Percentiles rank a stretch among this genome's conserved stretches.
These are phyloP conservation scores for Trissonchulus latispiculum DNA, from an alignment of 2,888 invertebrate species.

Conservation along the genomic window DNA sequence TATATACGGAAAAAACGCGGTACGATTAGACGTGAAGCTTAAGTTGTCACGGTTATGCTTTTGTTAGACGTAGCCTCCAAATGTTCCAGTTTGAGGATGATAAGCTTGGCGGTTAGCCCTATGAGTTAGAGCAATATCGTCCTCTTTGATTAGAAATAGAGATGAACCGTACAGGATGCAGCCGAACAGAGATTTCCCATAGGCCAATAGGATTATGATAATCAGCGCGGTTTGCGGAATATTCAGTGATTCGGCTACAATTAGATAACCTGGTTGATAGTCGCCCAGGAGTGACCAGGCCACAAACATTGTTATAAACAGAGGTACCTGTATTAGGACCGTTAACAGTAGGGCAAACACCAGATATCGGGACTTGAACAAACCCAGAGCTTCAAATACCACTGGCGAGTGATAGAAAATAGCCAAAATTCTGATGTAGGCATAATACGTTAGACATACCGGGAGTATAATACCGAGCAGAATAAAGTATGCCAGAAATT, in stretches of 20 bases:
- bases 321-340: constrained; percentile 10
- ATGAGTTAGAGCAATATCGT: constrained; percentile 38
- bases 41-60: too few species aligned
- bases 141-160: constrained; percentile 42
- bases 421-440: constrained; percentile 39
- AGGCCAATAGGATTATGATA: neutral
- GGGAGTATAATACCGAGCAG: constrained; percentile 33
- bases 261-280: neutral
- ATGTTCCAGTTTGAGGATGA: neutral
- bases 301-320: neutral
- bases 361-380: constrained; percentile 40
- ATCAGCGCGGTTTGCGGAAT: constrained; percentile 13
- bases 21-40: too few species aligned
- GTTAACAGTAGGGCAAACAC: constrained; percentile 38
- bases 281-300: neutral
- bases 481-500: constrained; percentile 40
- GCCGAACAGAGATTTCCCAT: neutral
- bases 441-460: constrained; percentile 38
- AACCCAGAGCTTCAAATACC: constrained; percentile 41
- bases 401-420: constrained; percentile 42
- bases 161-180: constrained; percentile 36
- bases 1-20: too few species aligned
- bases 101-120: constrained; percentile 3
- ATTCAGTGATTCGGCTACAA: neutral
- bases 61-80: neutral